Evolutionary conservation across 1,140 invertebrate genomes (phyloP), one percentile per base, ranked within the genome.

Genomic region (Brachionus asplanchnoidis): DNA sequence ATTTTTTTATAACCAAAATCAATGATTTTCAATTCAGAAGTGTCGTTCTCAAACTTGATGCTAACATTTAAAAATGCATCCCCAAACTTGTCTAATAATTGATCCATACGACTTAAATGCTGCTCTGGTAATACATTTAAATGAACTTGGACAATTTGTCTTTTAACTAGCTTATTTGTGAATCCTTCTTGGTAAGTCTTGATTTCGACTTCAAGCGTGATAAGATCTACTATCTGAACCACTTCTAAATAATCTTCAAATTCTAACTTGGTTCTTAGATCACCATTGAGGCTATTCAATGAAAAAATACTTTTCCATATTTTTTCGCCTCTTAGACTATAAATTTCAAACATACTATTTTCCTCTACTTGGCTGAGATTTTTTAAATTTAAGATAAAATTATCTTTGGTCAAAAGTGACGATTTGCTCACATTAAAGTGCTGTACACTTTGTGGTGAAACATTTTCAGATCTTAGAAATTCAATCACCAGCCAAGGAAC

Each of bases 351-450:
- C 9, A n/a, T 0, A 60, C 9, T 3, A 7, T 60, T 23, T 73
- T 28, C n/a, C 1, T 73, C 17, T 9, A n/a, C 2, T 44, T 20
- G 32, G 20, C 68, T 42, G 3, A 73, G 36, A 73, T 73, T 73
- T 73, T 73, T 73, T 23, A 73, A 42, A 42, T 73, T 73, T 20
- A 73, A n/a, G 5, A 73, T 42, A 46, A 73, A 73, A 73, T 73
- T 73, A 42, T 73, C 40, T 42, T 44, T 40, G 11, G 1, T 40
- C 36, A 73, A 44, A 17, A 73, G 3, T 1, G 28, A 42, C 20
- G n/a, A 20, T 9, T 20, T 60, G 8, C 8, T 20, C 4, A 26
- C 53, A 20, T 17, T 20, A 9, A 60, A 60, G 9, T 60, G 9
- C 20, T 60, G n/a, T 20, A 20, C 5, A 8, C 9, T 8, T 9